Evolutionary conservation across 2,797 vertebrate genomes (phyloP), one percentile per base, ranked within the genome.

Genomic region (Circus cinereus): DNA sequence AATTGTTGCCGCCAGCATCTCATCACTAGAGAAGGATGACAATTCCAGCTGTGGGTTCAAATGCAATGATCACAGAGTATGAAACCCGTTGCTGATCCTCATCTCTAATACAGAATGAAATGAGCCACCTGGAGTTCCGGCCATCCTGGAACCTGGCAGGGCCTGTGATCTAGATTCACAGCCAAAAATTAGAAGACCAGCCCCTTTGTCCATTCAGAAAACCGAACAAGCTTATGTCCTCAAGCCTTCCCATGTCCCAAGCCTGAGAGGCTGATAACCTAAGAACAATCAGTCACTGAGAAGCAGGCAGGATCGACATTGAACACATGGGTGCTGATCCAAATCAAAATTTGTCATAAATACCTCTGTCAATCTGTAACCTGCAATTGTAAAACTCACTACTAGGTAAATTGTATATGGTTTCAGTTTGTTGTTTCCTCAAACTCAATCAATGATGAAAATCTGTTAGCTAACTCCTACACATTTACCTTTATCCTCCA

Each of bases 151-250:
- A 60, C 27, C 6, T 65, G 60, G 32, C 22, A 83, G 48, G 8
- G 22, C 26, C 27, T 51, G 20, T 36, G 47, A 62, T 51, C 10
- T 45, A 64, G 24, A 51, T 14, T 69, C n/a, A 51, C 30, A 83
- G 40, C 12, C 19, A 47, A 78, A 29, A 78, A 74, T 62, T 57
- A 75, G 43, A 51, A 79, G 40, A 51, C 36, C 16, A 53, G 10
- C 17, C 27, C n/a, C 32, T 85, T 63, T 38, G 79, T 48, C 38
- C 68, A 74, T 70, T 89, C 63, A 89, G 68, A 87, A 86, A 89
- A 64, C 11, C 3, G 3, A 67, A 84, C 24, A 82, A 74, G 10
- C 10, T 43, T 53, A 70, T 11, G 21, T 22, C 40, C 38, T 81
- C 54, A 62, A 84, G 43, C 18, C 67, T 84, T 78, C 40, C 48